These are phyloP conservation scores for Thalassoma bifasciatum DNA, from an alignment of 2,113 vertebrate genomes.

Conservation along the genomic window DNA sequence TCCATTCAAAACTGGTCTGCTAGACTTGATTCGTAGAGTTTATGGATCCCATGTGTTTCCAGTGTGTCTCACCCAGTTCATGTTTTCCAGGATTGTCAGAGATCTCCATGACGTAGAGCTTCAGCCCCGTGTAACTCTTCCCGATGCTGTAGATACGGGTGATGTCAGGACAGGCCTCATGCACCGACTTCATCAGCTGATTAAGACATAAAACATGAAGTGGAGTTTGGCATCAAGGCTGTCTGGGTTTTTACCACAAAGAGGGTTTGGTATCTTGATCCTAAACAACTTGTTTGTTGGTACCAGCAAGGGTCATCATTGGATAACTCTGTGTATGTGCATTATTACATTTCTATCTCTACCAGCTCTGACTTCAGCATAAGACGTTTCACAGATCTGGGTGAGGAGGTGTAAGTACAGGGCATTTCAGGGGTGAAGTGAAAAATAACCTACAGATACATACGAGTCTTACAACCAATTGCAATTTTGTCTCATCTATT, in stretches of 20 bases:
- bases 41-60: background rate
- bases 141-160: slow-evolving; percentile 95
- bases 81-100: slow-evolving; percentile 95
- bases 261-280: no score
- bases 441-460: background rate
- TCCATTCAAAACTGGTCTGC: background rate
- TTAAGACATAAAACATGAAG: background rate
- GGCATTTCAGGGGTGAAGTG: background rate
- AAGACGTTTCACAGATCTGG: background rate
- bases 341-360: no score
- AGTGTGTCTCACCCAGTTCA: slow-evolving; percentile 85
- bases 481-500: background rate
- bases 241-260: no score
- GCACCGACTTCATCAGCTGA: slow-evolving; percentile 93
- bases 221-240: no score
- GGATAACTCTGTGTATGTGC: no score
- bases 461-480: no score
- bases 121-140: slow-evolving; percentile 90
- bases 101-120: slow-evolving; percentile 96
- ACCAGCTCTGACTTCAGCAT: no score
- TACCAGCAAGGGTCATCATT: no score
- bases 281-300: no score
- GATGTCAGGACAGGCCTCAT: slow-evolving; percentile 91
- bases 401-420: background rate
- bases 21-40: no score